Percentiles rank a stretch among this genome's conserved stretches.
These are phyloP conservation scores for Platygyra sinensis DNA, from an alignment of 64 coral and sea anemone species.

Conservation along the genomic window DNA sequence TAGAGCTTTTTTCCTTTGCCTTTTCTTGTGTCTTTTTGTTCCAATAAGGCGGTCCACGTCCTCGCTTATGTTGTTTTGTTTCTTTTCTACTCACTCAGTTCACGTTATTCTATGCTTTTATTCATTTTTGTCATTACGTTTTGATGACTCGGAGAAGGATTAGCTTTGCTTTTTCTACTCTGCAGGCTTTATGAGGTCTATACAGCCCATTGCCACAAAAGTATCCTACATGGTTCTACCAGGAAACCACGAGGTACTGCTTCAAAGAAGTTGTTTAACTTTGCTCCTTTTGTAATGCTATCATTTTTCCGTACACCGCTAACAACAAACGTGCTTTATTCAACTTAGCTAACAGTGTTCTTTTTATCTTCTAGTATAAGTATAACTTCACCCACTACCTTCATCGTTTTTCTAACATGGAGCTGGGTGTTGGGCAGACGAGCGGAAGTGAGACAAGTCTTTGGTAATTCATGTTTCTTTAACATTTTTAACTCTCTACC, in stretches of 20 bases:
- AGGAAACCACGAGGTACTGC: slow-evolving; percentile 72
- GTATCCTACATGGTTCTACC: slow-evolving; percentile 66
- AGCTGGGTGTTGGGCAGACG: slow-evolving; percentile 38
- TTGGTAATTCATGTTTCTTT: slow-evolving; percentile 15
- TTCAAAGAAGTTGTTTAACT: too few species aligned
- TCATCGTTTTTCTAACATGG: slow-evolving; percentile 73
- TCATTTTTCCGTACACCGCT: too few species aligned
- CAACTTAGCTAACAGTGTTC: background rate
- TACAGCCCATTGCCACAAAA: slow-evolving; percentile 54
- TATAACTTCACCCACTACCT: slow-evolving; percentile 66
- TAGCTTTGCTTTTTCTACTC: background rate
- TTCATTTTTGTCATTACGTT: too few species aligned
- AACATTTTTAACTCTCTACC: too few species aligned
- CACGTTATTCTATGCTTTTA: too few species aligned
- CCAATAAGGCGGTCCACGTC: too few species aligned
- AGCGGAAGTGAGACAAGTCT: slow-evolving; percentile 71
- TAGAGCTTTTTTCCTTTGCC: too few species aligned
- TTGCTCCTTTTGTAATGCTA: too few species aligned
- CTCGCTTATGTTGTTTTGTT: too few species aligned
- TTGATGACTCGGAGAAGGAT: too few species aligned
- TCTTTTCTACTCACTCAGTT: too few species aligned
- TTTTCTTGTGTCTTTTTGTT: too few species aligned
- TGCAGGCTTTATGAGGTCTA: slow-evolving; percentile 59
- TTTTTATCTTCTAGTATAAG: background rate
- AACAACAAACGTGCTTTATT: background rate